A percentile compares a stretch with the other conserved stretches of the same genome.
phyloP scores from a whole-genome alignment of 2,888 invertebrate genomes.

The Callyntrura sp. region DNA sequence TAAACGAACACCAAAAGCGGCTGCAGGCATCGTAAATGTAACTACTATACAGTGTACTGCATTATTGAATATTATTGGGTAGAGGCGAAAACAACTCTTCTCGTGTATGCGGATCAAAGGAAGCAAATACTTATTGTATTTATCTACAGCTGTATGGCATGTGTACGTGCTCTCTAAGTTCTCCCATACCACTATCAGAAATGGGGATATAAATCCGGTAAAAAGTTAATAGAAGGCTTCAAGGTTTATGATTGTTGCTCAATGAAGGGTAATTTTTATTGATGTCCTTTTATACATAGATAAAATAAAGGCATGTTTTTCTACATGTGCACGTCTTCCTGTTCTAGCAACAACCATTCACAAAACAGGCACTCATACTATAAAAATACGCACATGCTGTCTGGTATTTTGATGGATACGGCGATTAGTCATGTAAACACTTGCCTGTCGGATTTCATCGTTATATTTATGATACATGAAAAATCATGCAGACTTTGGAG shows the following conservation, averaged over 20 bases:
- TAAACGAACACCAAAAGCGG: not conserved
- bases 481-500: too few species aligned
- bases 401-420: conserved; percentile 7
- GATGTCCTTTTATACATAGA: conserved; percentile 51
- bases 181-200: not conserved
- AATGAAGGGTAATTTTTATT: conserved; percentile 62
- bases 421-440: too few species aligned
- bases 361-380: too few species aligned
- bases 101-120: not conserved
- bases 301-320: conserved; percentile 1
- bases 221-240: conserved; percentile 11
- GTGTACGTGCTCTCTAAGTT: conserved; percentile 1
- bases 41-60: not conserved
- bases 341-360: not conserved
- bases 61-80: too few species aligned
- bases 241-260: conserved; percentile 60
- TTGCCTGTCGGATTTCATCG: too few species aligned
- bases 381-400: not conserved
- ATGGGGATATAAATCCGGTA: not conserved
- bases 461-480: not conserved
- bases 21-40: not conserved
- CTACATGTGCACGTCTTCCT: not conserved
- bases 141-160: conserved; percentile 2
- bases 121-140: too few species aligned
- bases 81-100: not conserved